Evolutionary conservation across 1,140 invertebrate genomes (phyloP).

Genomic region (Oppia nitens): DNA sequence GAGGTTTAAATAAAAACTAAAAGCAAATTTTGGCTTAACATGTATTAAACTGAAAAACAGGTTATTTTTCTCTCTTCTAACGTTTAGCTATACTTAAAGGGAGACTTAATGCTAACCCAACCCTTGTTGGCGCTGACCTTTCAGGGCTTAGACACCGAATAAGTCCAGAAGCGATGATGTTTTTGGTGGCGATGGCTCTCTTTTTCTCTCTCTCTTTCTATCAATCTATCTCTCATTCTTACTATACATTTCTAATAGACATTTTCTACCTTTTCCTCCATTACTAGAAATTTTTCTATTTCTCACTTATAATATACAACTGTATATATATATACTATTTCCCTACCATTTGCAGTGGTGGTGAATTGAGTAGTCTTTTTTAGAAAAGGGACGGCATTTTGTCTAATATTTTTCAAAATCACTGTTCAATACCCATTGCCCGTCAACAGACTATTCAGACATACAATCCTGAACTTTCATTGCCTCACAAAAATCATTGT

Average conservation of each 20-base stretch:
- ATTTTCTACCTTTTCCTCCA: not conserved
- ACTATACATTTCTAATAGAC: not conserved
- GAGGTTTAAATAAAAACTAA: no score
- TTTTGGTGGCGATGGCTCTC: not conserved
- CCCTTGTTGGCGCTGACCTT: not conserved
- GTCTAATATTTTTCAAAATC: not conserved
- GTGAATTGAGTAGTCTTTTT: no score
- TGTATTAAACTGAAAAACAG: not conserved
- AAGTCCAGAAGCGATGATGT: not conserved
- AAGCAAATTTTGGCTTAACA: not conserved
- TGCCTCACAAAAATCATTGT: no score
- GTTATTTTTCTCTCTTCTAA: not conserved
- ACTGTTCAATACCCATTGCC: no score
- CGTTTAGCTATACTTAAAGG: no score
- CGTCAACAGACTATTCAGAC: no score
- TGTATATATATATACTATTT: no score
- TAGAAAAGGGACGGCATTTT: not conserved
- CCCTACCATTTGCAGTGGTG: no score
- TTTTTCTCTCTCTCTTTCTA: not conserved
- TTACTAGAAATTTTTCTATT: no score
- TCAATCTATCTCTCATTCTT: not conserved
- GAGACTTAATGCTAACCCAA: not conserved
- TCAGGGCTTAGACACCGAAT: no score
- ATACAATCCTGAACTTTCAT: no score
- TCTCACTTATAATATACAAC: no score